Conservation (phyloP, 1,140 invertebrate species). For the Apis florea region DNA sequence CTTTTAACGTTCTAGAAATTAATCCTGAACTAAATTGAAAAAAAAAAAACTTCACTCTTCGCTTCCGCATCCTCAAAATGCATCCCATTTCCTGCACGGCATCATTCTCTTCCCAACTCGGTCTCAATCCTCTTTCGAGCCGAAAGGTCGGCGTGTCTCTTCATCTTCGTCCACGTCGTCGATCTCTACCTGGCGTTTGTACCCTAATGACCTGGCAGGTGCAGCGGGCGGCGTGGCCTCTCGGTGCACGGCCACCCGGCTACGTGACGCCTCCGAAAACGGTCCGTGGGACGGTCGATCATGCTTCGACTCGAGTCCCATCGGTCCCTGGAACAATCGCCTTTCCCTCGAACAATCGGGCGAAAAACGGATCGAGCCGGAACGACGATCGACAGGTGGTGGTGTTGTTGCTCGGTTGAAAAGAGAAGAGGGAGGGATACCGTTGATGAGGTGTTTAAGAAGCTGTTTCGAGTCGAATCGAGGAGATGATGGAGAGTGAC, state of each 20-base stretch:
- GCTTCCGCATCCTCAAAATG: background rate
- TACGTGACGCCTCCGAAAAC: constrained; percentile 61
- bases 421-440: too few species aligned
- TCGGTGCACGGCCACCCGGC: constrained; percentile 63
- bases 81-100: background rate
- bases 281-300: constrained; percentile 41
- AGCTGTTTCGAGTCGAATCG: background rate
- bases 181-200: constrained; percentile 71
- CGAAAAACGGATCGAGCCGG: background rate
- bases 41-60: too few species aligned
- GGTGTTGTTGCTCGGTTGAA: too few species aligned
- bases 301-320: background rate
- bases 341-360: constrained; percentile 11
- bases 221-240: constrained; percentile 65
- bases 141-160: constrained; percentile 41
- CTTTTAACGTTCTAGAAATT: too few species aligned
- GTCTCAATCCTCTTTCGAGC: background rate
- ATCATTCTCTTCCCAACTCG: background rate
- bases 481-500: background rate
- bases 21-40: too few species aligned
- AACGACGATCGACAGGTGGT: constrained; percentile 33
- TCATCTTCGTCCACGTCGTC: constrained; percentile 31
- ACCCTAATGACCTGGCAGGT: constrained; percentile 80
- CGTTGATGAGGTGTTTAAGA: background rate
- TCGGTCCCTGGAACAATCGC: constrained; percentile 35